Percentiles rank a stretch among this genome's conserved stretches.
These are phyloP conservation scores for Teleogryllus oceanicus DNA, from an alignment of 2,888 invertebrate genomes.

Conservation along the genomic window DNA sequence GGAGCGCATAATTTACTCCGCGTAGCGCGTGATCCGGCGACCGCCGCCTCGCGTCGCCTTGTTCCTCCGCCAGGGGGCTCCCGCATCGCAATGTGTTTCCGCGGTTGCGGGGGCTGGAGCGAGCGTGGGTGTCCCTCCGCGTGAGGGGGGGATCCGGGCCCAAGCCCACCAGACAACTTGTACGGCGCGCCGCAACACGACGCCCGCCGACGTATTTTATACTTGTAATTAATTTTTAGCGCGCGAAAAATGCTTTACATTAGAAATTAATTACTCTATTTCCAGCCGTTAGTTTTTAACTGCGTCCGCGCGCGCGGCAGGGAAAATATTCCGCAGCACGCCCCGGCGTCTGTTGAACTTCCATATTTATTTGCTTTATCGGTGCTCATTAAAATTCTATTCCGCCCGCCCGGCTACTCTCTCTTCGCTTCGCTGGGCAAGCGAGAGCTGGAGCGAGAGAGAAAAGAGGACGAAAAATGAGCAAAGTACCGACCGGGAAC, in stretches of 20 bases:
- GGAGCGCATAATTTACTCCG: no score
- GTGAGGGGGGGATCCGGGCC: background rate
- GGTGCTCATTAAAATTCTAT: conserved; percentile 18
- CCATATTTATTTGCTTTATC: conserved; percentile 7
- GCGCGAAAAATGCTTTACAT: background rate
- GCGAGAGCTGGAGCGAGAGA: no score
- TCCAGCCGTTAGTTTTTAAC: background rate
- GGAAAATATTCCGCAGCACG: conserved; percentile 4
- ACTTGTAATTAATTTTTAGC: conserved; percentile 7
- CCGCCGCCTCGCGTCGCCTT: no score
- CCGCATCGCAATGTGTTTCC: no score
- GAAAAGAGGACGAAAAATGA: no score
- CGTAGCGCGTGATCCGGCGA: no score
- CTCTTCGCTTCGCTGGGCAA: background rate
- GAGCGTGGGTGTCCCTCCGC: no score
- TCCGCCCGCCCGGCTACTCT: background rate
- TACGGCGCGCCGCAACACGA: background rate
- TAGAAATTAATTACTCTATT: conserved; percentile 9
- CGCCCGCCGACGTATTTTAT: background rate
- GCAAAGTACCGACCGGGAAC: no score
- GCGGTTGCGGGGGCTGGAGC: no score
- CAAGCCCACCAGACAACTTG: background rate
- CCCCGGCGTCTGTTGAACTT: conserved; percentile 4
- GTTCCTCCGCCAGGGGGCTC: no score
- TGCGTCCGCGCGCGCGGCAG: background rate